These are phyloP conservation scores for Deilephila elpenor DNA, from an alignment of 2,888 invertebrate species.

Conservation along the genomic window DNA sequence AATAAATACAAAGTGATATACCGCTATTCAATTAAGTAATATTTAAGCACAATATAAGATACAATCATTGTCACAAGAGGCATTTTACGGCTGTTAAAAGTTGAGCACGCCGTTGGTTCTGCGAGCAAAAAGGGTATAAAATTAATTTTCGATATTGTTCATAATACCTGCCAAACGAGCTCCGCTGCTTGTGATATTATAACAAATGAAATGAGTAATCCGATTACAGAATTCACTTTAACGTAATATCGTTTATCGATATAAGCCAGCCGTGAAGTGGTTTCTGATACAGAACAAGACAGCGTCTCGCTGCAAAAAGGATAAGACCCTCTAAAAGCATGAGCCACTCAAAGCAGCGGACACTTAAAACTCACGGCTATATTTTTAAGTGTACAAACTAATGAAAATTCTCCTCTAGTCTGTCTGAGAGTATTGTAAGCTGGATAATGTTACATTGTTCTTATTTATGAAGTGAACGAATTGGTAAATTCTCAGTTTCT, in stretches of 20 bases:
- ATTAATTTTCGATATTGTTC: slow-evolving; percentile 18
- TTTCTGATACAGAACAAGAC: slow-evolving; percentile 39
- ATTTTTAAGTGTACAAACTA: slow-evolving; percentile 28
- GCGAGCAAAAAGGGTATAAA: slow-evolving; percentile 35
- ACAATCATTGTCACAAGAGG: neutral
- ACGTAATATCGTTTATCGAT: slow-evolving; percentile 45
- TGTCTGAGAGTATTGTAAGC: neutral
- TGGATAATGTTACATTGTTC: neutral
- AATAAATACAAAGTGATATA: neutral
- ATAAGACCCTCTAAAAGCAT: slow-evolving; percentile 49
- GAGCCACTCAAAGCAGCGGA: slow-evolving; percentile 40
- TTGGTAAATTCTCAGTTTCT: neutral
- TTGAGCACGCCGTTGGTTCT: slow-evolving; percentile 50
- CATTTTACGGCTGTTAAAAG: slow-evolving; percentile 38
- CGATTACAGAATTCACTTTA: slow-evolving; percentile 38
- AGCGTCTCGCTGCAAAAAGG: slow-evolving; percentile 46
- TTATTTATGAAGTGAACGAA: neutral
- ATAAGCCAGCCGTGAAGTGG: slow-evolving; percentile 46
- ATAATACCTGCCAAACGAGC: slow-evolving; percentile 10
- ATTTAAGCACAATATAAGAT: no score
- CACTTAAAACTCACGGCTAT: slow-evolving; percentile 29
- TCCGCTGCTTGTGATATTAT: slow-evolving; percentile 13
- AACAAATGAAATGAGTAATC: slow-evolving; percentile 34
- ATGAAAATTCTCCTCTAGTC: neutral
- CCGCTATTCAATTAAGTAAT: neutral